Conservation (phyloP, 2,888 invertebrate species). For the Pomacea canaliculata region DNA sequence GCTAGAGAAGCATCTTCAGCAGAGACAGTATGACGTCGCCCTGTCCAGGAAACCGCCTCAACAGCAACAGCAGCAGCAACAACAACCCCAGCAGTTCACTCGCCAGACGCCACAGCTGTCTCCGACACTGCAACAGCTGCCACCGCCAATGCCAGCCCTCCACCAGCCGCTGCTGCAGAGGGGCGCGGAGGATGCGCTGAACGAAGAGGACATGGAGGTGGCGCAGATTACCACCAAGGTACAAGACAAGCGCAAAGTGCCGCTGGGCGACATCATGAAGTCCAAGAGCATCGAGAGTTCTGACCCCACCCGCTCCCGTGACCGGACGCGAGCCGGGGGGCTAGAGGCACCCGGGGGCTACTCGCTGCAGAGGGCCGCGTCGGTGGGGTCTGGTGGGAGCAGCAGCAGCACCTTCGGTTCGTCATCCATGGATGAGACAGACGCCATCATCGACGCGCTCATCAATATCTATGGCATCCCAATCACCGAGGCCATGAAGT, state of each 20-base stretch:
- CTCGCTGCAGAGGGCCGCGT: conserved; percentile 30
- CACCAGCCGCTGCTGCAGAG: conserved; percentile 17
- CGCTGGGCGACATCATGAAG: conserved; percentile 33
- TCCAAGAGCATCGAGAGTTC: conserved; percentile 37
- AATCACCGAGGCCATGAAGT: conserved; percentile 66
- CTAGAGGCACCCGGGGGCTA: background rate
- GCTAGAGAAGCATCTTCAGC: background rate
- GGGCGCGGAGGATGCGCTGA: conserved; percentile 53
- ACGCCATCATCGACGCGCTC: conserved; percentile 60
- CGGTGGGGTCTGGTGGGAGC: conserved; percentile 19
- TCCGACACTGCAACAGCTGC: background rate
- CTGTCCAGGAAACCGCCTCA: conserved; percentile 3
- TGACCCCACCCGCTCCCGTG: conserved; percentile 17
- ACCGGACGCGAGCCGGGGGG: background rate
- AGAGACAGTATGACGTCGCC: background rate
- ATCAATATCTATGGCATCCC: conserved; percentile 65
- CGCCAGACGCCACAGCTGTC: background rate
- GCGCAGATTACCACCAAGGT: conserved; percentile 43
- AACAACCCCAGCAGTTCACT: background rate
- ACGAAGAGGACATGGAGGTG: conserved; percentile 59
- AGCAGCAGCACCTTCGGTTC: conserved; percentile 39
- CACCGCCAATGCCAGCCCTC: background rate
- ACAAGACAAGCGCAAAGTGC: conserved; percentile 29
- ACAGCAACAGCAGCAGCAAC: conserved; percentile 3
- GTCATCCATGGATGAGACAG: conserved; percentile 55